phyloP scores from a whole-genome alignment of 2,113 vertebrate genomes.

The Sminthopsis crassicaudata region DNA sequence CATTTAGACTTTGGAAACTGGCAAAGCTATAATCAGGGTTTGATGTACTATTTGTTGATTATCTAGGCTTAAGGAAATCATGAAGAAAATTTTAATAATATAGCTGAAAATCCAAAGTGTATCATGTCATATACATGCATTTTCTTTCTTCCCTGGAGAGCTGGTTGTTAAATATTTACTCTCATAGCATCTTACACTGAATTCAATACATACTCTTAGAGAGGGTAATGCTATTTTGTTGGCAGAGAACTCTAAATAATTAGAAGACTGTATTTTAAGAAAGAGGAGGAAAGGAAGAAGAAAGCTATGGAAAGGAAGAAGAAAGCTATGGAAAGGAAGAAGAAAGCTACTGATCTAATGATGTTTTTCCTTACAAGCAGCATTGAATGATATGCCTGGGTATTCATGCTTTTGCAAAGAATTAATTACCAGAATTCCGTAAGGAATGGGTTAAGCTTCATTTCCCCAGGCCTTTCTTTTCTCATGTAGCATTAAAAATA shows the following conservation, averaged over 20 bases:
- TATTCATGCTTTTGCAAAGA: constrained; percentile 1
- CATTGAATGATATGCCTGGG: not conserved
- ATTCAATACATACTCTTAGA: not conserved
- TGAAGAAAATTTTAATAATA: not conserved
- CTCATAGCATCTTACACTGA: not conserved
- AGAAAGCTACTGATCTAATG: not conserved
- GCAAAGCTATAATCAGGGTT: not conserved
- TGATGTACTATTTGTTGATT: not conserved
- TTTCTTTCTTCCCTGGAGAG: accelerated
- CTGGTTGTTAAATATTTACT: not conserved
- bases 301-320: no score
- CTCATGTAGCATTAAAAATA: constrained; percentile 15
- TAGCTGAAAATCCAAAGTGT: not conserved
- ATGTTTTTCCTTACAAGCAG: not conserved
- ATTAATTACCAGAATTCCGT: constrained; percentile 28
- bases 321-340: no score
- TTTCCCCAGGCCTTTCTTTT: constrained; percentile 15
- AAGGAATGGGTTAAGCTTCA: not conserved
- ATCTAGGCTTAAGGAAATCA: not conserved
- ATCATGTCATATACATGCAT: not conserved
- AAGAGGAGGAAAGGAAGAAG: not conserved
- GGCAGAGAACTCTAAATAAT: not conserved
- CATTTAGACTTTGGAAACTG: not conserved
- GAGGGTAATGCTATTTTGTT: not conserved
- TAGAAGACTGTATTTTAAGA: not conserved